phyloP scores from a whole-genome alignment of 2,113 vertebrate genomes.

The Leptocoma aspasia region DNA sequence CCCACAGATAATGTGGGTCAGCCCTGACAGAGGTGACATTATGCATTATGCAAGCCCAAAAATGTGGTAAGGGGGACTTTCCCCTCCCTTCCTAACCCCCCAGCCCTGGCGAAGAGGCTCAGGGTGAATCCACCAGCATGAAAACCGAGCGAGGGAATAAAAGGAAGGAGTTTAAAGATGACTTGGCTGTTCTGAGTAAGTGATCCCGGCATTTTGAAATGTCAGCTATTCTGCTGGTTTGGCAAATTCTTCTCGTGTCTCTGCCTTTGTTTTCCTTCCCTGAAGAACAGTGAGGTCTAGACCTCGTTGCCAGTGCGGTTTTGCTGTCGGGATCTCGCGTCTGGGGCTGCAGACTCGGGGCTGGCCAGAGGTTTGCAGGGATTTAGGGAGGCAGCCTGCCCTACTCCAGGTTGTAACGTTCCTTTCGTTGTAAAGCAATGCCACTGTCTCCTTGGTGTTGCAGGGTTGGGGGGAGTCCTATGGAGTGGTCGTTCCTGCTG shows the following conservation, averaged over 20 bases:
- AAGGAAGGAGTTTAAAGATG: slow-evolving; percentile 23
- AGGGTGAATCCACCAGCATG: fast-evolving
- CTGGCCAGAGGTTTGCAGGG: background rate
- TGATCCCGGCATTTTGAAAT: slow-evolving; percentile 3
- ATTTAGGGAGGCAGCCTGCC: background rate
- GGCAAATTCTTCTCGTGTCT: slow-evolving; percentile 47
- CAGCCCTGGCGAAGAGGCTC: background rate
- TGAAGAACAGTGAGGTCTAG: slow-evolving; percentile 37
- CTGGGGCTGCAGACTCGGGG: background rate
- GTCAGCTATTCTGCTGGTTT: slow-evolving; percentile 56
- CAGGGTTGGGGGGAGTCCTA: background rate
- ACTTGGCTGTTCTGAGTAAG: slow-evolving; percentile 3
- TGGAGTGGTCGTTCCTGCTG: background rate
- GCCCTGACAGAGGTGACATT: background rate
- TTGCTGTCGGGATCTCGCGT: background rate
- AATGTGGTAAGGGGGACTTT: background rate
- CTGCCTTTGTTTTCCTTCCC: slow-evolving; percentile 51
- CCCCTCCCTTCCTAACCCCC: background rate
- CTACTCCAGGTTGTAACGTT: background rate
- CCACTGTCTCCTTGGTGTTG: fast-evolving
- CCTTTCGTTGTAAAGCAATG: fast-evolving
- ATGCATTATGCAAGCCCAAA: background rate
- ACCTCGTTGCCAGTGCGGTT: background rate
- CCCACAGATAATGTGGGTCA: background rate
- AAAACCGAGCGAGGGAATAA: background rate